Evolutionary conservation across 2,888 invertebrate species (phyloP).

Genomic region (Drosophila niveifrons): DNA sequence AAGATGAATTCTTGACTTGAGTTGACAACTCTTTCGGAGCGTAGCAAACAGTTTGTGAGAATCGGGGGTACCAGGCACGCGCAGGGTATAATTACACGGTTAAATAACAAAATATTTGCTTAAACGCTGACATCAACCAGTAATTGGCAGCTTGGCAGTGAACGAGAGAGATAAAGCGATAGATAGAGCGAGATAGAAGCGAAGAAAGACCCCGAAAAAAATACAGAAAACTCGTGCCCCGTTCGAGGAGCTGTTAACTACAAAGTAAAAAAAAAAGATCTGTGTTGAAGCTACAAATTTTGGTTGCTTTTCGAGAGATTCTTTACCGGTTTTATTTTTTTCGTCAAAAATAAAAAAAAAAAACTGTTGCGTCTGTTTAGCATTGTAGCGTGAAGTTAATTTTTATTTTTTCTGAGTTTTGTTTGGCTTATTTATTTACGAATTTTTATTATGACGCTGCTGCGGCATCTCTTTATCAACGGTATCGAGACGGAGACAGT

Average conservation of each 20-base stretch:
- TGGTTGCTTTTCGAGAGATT: conserved; percentile 27
- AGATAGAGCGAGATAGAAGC: conserved; percentile 9
- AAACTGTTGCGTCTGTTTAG: conserved; percentile 64
- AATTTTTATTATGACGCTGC: conserved; percentile 68
- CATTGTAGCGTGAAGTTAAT: conserved; percentile 69
- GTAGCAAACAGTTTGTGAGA: conserved; percentile 28
- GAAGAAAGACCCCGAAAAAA: conserved; percentile 1
- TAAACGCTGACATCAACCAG: conserved; percentile 75
- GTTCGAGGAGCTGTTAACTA: conserved; percentile 6
- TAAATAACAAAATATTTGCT: conserved; percentile 75
- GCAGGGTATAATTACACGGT: conserved; percentile 73
- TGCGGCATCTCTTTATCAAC: conserved; percentile 51
- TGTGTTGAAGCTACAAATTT: conserved; percentile 38
- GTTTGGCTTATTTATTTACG: conserved; percentile 65
- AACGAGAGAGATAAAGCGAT: neutral
- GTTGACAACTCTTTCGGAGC: conserved; percentile 15
- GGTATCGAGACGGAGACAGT: conserved; percentile 27
- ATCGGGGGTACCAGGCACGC: conserved; percentile 1
- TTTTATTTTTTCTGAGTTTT: conserved; percentile 30
- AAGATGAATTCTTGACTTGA: neutral
- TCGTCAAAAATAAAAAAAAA: too few species aligned
- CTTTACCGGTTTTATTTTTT: conserved; percentile 63
- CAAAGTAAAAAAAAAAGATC: neutral
- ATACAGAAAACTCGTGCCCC: conserved; percentile 19
- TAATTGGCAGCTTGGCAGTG: conserved; percentile 42